These are phyloP conservation scores for Antheraea yamamai DNA, from an alignment of 2,888 invertebrate genomes.

Conservation along the genomic window DNA sequence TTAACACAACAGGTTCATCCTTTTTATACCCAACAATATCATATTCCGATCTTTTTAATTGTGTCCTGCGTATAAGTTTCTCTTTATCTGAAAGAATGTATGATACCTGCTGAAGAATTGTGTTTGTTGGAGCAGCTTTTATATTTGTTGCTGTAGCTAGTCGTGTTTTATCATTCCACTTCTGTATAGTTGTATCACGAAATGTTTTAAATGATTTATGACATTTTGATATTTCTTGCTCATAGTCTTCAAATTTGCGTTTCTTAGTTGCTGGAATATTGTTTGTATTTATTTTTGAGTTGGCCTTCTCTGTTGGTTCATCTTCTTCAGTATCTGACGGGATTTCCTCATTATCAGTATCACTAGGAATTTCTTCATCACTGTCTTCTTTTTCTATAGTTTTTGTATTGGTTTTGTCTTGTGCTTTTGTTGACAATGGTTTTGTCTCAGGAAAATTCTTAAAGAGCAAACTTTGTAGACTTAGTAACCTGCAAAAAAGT, in stretches of 20 bases:
- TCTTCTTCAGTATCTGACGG: conserved; percentile 83
- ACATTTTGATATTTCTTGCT: conserved; percentile 77
- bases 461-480: conserved; percentile 73
- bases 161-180: conserved; percentile 97
- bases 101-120: conserved; percentile 90
- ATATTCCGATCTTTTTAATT: conserved; percentile 89
- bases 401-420: conserved; percentile 39
- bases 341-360: conserved; percentile 85
- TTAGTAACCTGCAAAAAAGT: conserved; percentile 61
- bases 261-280: conserved; percentile 54
- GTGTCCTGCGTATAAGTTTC: conserved; percentile 90
- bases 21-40: conserved; percentile 84
- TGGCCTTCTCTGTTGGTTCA: conserved; percentile 42
- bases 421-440: conserved; percentile 59
- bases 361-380: conserved; percentile 73
- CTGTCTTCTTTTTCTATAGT: conserved; percentile 54
- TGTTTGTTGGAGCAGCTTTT: conserved; percentile 83
- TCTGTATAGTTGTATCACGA: conserved; percentile 91
- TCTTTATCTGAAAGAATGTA: conserved; percentile 90
- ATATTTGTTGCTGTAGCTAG: conserved; percentile 85
- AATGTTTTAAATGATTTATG: conserved; percentile 85
- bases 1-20: conserved; percentile 40
- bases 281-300: conserved; percentile 32
- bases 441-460: conserved; percentile 87
- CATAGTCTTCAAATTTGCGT: conserved; percentile 83